Base-by-base conservation (phyloP, 2,113 vertebrate genomes). In the Pimephales promelas region DNA sequence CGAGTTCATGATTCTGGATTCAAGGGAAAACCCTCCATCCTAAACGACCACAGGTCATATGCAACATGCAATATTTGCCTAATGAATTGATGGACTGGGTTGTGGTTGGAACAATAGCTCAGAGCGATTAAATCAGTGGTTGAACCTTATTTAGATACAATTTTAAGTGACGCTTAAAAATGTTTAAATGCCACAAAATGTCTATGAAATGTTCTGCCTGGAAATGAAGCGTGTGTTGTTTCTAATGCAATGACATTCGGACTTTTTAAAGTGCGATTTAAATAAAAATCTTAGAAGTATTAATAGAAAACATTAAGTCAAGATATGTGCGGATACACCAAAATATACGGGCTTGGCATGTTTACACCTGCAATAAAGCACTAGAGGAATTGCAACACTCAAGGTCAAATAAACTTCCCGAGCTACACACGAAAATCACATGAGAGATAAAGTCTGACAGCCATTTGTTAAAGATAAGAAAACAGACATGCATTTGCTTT, bases 321-420 rank as follows among this genome's bases (percentile, higher is more conserved):
- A 36, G n/a, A 5, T 49, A 31, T 74, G 16, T 49, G 11, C 3
- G 24, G 26, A 73, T 49, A 26, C 10, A 68, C 72, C 56, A 49
- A 47, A 47, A 45, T 64, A 20, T 49, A 64, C 22, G 40, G 40
- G 43, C 40, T 28, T 13, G 77, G 72, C 72, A 47, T 74, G 16
- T 52, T 74, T 74, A 74, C 72, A 74, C 13, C 26, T 20, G 45
- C 43, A 66, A 47, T 66, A 79, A 31, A 79, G 10, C 59, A 24
- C 49, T 14, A 66, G 43, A 66, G n/a, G 36, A 79, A 47, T 66
- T 66, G 40, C 43, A 45, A 66, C 49, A 36, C 82, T 64, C 52
- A 59, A 47, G 54, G 79, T 84, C 78, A 86, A 79, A 73, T 73
- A 72, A 82, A 79, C 54, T 76, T 64, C 56, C 28, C 0, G 5